A percentile compares a stretch with the other conserved stretches of the same genome.
These are phyloP conservation scores for Mallateleia sp. DNA, from an alignment of 2,888 invertebrate genomes.

Conservation along the genomic window DNA sequence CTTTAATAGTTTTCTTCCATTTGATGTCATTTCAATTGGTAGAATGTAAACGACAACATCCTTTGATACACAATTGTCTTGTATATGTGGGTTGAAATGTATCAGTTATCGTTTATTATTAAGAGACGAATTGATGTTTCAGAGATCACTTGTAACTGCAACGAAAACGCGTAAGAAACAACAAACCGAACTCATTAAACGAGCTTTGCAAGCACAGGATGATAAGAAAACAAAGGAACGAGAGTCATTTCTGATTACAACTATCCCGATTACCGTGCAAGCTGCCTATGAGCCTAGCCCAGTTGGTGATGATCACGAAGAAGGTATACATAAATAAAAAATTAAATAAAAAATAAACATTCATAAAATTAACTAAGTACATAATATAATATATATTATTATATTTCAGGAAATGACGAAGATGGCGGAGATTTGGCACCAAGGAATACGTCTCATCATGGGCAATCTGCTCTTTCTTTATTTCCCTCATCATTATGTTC, in stretches of 20 bases:
- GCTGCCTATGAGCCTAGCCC: slow-evolving; percentile 98
- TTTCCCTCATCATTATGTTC: slow-evolving; percentile 99
- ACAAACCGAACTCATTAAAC: slow-evolving; percentile 99
- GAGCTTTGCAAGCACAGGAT: slow-evolving; percentile 98
- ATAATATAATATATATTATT: no score
- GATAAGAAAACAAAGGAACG: slow-evolving; percentile 98
- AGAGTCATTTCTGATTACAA: slow-evolving; percentile 98
- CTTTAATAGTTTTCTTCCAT: slow-evolving; percentile 23
- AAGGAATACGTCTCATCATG: slow-evolving; percentile 94
- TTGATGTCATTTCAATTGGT: slow-evolving; percentile 11
- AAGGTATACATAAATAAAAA: slow-evolving; percentile 90
- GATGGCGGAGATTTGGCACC: slow-evolving; percentile 92
- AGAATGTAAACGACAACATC: slow-evolving; percentile 33
- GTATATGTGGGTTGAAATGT: slow-evolving; percentile 21
- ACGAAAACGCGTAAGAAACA: slow-evolving; percentile 99
- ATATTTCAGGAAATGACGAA: slow-evolving; percentile 89
- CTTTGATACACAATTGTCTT: slow-evolving; percentile 18
- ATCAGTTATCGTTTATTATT: background rate
- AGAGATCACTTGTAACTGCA: slow-evolving; percentile 98
- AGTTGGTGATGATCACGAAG: slow-evolving; percentile 96
- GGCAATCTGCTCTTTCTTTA: slow-evolving; percentile 97
- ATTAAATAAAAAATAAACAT: slow-evolving; percentile 3
- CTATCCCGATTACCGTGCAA: slow-evolving; percentile 98
- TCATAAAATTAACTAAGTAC: no score
- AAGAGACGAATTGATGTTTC: slow-evolving; percentile 78